Conservation (phyloP, 2,797 vertebrate genomes). For the Poecilia picta region DNA sequence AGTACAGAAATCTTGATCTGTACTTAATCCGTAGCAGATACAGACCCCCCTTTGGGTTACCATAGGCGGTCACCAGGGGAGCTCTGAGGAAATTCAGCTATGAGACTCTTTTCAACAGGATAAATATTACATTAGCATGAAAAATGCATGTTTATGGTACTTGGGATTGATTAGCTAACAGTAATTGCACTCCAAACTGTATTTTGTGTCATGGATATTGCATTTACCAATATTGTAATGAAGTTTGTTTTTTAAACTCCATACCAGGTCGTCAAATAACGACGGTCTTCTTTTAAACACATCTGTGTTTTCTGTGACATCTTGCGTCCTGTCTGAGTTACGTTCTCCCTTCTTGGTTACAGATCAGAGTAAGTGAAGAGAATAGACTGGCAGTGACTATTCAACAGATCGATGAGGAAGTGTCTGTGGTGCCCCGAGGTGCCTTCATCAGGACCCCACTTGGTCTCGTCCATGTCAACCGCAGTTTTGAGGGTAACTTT, state of each 20-base stretch:
- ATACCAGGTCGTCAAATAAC: neutral
- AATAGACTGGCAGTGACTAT: conserved; percentile 84
- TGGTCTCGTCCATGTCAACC: conserved; percentile 85
- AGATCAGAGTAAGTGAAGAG: conserved; percentile 89
- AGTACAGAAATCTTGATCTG: no score
- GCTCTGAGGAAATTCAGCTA: neutral
- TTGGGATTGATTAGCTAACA: neutral
- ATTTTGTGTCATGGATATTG: neutral
- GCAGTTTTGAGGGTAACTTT: conserved; percentile 88
- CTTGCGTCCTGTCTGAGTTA: neutral
- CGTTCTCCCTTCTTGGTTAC: conserved; percentile 25
- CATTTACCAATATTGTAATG: no score
- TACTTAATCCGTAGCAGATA: no score
- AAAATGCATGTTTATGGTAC: neutral
- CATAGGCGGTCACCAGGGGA: no score
- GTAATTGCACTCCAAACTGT: neutral
- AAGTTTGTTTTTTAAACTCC: neutral
- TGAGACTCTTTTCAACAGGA: neutral
- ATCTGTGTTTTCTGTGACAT: neutral
- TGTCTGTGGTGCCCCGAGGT: conserved; percentile 87
- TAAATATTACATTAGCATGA: neutral
- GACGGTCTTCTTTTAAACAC: neutral
- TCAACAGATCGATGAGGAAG: conserved; percentile 87
- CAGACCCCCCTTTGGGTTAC: no score
- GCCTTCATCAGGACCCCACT: conserved; percentile 86